These are phyloP conservation scores for Rousettus madagascariensis DNA, from an alignment of 2,797 vertebrate species.

Conservation along the genomic window DNA sequence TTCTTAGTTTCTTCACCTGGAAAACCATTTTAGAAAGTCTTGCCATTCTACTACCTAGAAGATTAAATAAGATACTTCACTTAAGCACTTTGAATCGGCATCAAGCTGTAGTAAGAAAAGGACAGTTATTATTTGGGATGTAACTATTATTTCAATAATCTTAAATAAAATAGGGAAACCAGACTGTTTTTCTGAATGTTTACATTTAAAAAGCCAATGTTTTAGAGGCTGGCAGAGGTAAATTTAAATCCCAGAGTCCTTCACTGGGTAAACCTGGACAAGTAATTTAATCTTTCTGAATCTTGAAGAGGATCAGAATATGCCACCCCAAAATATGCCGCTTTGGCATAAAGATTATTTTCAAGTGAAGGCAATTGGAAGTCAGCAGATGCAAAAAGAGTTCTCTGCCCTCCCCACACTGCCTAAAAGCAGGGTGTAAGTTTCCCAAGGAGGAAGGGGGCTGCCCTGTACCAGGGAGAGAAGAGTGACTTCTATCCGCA, in stretches of 20 bases:
- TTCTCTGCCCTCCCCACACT: not conserved
- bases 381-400: not conserved
- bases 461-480: not conserved
- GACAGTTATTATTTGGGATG: not conserved
- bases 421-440: not conserved
- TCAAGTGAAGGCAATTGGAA: not conserved
- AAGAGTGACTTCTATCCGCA: not conserved
- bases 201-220: not conserved
- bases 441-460: not conserved
- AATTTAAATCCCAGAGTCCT: not conserved
- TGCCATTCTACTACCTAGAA: not conserved
- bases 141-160: not conserved
- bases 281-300: not conserved
- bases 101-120: not conserved
- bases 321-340: not conserved
- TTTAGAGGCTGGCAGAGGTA: not conserved
- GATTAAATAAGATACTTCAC: not conserved
- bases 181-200: not conserved
- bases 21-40: conserved; percentile 35
- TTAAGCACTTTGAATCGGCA: not conserved
- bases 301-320: not conserved
- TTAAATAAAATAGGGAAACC: not conserved
- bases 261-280: not conserved
- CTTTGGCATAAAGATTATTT: not conserved
- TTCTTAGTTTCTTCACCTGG: not conserved